Evolutionary conservation across 1,140 invertebrate species (phyloP).

Genomic region (Drosophila nannoptera): DNA sequence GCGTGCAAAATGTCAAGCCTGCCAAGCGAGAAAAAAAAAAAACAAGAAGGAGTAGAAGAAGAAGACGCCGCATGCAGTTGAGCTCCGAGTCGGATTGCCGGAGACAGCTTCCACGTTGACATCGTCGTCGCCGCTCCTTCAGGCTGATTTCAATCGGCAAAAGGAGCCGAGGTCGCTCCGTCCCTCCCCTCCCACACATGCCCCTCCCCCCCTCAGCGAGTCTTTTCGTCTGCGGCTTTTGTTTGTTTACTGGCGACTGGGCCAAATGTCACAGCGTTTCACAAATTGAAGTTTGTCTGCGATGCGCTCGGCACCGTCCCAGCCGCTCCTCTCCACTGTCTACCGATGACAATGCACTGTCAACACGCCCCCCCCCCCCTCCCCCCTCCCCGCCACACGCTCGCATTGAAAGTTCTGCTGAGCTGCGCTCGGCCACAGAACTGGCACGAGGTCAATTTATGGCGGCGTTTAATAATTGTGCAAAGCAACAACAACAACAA

Average conservation of each 20-base stretch:
- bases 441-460: slow-evolving; percentile 63
- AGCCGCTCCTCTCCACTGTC: background rate
- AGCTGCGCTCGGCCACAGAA: slow-evolving; percentile 19
- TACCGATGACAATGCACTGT: slow-evolving; percentile 39
- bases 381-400: background rate
- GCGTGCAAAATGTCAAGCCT: slow-evolving; percentile 39
- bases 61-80: background rate
- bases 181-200: background rate
- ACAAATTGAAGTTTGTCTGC: slow-evolving; percentile 48
- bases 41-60: background rate
- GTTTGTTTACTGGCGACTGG: slow-evolving; percentile 16
- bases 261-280: slow-evolving; percentile 55
- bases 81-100: slow-evolving; percentile 17
- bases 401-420: slow-evolving; percentile 24
- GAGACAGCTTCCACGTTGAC: slow-evolving; percentile 11
- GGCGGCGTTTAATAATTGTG: slow-evolving; percentile 54
- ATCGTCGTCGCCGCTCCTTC: slow-evolving; percentile 16
- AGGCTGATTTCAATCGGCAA: slow-evolving; percentile 30
- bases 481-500: slow-evolving; percentile 35
- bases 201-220: background rate
- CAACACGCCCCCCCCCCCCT: slow-evolving; percentile 6
- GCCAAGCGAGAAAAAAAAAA: background rate
- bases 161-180: background rate
- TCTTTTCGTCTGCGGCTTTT: slow-evolving; percentile 6
- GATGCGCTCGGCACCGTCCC: background rate